phyloP scores from a whole-genome alignment of 2,113 vertebrate species.

The Paraplagusia blochii region DNA sequence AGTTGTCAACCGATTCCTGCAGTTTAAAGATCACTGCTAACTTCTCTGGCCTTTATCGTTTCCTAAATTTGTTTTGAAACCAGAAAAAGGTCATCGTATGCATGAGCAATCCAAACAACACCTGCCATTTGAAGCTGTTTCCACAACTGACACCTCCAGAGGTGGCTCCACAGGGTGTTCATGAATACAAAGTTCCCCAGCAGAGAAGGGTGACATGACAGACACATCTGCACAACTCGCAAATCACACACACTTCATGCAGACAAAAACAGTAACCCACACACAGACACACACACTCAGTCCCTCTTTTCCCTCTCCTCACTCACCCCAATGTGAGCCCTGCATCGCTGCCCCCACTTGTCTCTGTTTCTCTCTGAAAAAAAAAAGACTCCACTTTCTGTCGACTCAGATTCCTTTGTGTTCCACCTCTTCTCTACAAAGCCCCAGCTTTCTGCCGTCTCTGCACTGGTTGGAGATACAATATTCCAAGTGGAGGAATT shows the following conservation, averaged over 20 bases:
- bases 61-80: constrained; percentile 26
- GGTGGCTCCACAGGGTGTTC: constrained; percentile 25
- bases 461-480: constrained; percentile 44
- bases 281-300: constrained; percentile 7
- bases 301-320: constrained; percentile 5
- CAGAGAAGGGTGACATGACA: constrained; percentile 24
- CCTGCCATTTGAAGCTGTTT: constrained; percentile 39
- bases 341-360: constrained; percentile 67
- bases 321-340: constrained; percentile 67
- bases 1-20: not conserved
- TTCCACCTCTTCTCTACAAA: constrained; percentile 31
- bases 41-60: constrained; percentile 15
- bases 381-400: constrained; percentile 25
- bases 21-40: constrained; percentile 7
- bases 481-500: constrained; percentile 60
- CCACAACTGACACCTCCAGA: constrained; percentile 20
- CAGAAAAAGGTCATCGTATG: constrained; percentile 7
- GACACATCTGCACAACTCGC: constrained; percentile 28
- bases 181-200: constrained; percentile 43
- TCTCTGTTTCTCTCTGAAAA: constrained; percentile 26
- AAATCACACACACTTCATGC: constrained; percentile 20
- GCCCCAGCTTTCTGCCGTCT: constrained; percentile 45
- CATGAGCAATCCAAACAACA: constrained; percentile 13
- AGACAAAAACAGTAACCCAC: not conserved
- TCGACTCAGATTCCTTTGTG: constrained; percentile 22